These are phyloP conservation scores for Maconellicoccus hirsutus DNA, from an alignment of 1,140 invertebrate species.

Conservation along the genomic window DNA sequence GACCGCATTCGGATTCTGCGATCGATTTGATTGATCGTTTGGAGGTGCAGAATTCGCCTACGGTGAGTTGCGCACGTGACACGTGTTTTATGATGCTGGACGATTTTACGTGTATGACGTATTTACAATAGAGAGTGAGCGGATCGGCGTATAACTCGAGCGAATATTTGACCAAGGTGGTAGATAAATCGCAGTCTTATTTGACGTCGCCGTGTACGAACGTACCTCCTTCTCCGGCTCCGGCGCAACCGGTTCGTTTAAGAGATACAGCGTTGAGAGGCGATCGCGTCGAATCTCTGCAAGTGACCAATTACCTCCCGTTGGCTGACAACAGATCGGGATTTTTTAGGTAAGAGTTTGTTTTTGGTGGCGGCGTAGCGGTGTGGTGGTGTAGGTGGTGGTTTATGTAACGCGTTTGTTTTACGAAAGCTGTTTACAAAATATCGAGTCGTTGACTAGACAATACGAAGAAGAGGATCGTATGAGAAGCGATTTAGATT, in stretches of 20 bases:
- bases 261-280: background rate
- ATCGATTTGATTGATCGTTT: conserved; percentile 9
- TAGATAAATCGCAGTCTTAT: conserved; percentile 12
- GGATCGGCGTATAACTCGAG: conserved; percentile 12
- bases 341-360: conserved; percentile 14
- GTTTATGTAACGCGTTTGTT: no score
- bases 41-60: background rate
- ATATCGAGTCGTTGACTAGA: conserved; percentile 1
- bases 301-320: background rate
- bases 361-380: no score
- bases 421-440: background rate
- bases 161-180: background rate
- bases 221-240: conserved; percentile 12
- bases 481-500: background rate
- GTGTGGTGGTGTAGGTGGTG: no score
- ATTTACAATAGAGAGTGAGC: background rate
- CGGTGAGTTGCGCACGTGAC: background rate
- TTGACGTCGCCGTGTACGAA: background rate
- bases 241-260: background rate
- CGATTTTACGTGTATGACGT: no score
- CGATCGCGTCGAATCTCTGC: background rate
- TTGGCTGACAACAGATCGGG: conserved; percentile 1
- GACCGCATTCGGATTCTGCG: conserved; percentile 4
- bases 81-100: no score
- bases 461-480: conserved; percentile 16